Evolutionary conservation across 2,888 invertebrate species (phyloP).

Genomic region (Seladonia tumulorum): DNA sequence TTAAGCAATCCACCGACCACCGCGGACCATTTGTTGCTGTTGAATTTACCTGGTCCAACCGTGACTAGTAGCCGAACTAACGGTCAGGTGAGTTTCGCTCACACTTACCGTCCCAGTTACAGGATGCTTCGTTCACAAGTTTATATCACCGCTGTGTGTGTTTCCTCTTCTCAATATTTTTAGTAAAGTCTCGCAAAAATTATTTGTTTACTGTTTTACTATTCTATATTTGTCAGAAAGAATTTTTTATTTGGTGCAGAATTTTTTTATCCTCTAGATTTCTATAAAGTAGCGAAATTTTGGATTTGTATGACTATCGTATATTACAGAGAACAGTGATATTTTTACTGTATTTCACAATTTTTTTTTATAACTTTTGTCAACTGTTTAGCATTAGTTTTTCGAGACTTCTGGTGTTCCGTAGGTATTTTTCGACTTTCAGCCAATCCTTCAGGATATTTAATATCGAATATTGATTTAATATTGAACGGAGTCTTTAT

Average conservation of each 20-base stretch:
- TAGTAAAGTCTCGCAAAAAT: background rate
- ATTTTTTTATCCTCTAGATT: background rate
- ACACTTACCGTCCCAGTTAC: background rate
- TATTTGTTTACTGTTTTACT: background rate
- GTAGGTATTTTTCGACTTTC: no score
- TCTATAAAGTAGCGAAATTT: no score
- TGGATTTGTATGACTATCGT: no score
- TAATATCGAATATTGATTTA: no score
- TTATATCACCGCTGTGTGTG: background rate
- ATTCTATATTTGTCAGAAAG: background rate
- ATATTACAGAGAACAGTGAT: no score
- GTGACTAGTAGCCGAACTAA: background rate
- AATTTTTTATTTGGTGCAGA: background rate
- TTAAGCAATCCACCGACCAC: background rate
- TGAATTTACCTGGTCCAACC: background rate
- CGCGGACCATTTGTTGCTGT: background rate
- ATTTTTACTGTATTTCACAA: no score
- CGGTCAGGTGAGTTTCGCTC: background rate
- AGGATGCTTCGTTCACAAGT: background rate
- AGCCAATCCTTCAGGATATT: no score
- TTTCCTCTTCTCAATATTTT: background rate
- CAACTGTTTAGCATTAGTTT: no score
- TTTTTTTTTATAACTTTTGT: no score
- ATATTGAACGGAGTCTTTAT: no score
- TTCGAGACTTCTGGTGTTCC: no score